Conservation (phyloP, 1,140 invertebrate species). For the Hycleus phaleratus region DNA sequence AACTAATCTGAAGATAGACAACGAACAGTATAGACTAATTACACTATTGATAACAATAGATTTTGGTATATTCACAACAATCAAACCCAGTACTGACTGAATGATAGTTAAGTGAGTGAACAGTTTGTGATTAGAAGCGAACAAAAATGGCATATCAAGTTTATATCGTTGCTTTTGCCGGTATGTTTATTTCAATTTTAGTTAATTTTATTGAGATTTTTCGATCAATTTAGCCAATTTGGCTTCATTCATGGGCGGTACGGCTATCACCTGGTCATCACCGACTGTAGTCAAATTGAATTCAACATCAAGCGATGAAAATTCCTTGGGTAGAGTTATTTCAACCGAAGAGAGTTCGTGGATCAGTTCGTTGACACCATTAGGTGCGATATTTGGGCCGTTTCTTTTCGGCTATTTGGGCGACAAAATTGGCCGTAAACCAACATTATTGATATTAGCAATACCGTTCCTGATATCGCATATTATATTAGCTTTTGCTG, state of each 20-base stretch:
- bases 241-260: constrained; percentile 22
- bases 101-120: too few relatives aligned
- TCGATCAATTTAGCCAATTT: constrained; percentile 21
- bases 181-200: not conserved
- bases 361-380: constrained; percentile 69
- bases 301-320: constrained; percentile 10
- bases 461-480: constrained; percentile 20
- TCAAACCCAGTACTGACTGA: too few relatives aligned
- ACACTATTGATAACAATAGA: too few relatives aligned
- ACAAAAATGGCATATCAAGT: not conserved
- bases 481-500: constrained; percentile 41
- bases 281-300: constrained; percentile 26
- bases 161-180: constrained; percentile 4
- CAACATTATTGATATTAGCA: constrained; percentile 41
- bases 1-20: too few relatives aligned
- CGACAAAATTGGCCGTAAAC: constrained; percentile 43
- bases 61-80: too few relatives aligned
- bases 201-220: not conserved
- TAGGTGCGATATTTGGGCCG: constrained; percentile 59
- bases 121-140: too few relatives aligned
- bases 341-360: constrained; percentile 55
- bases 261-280: constrained; percentile 30
- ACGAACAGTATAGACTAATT: too few relatives aligned
- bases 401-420: constrained; percentile 36
- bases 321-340: constrained; percentile 34